Evolutionary conservation across 2,113 vertebrate species (phyloP).

Genomic region (Neolamprologus brichardi): DNA sequence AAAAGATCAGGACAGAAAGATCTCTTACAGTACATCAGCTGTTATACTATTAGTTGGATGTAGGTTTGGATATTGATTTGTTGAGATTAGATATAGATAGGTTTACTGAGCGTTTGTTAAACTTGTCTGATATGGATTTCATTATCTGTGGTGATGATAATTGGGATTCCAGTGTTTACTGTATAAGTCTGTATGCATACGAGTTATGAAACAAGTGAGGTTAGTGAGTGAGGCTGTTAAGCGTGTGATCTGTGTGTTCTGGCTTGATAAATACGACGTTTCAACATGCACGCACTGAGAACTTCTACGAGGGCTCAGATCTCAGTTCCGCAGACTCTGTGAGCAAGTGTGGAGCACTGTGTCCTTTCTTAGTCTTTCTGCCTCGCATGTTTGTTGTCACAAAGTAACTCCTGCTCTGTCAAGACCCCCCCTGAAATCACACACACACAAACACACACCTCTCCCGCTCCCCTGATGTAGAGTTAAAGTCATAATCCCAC

Average conservation of each 20-base stretch:
- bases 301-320: neutral
- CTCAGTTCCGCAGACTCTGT: neutral
- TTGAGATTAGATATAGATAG: neutral
- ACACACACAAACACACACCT: neutral
- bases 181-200: neutral
- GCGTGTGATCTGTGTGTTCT: neutral
- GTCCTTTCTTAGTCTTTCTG: neutral
- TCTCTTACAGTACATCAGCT: neutral
- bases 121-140: neutral
- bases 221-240: neutral
- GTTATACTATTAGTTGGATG: neutral
- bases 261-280: neutral
- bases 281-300: neutral
- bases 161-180: neutral
- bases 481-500: conserved; percentile 39
- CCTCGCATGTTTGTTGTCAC: conserved; percentile 7
- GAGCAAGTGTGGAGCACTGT: neutral
- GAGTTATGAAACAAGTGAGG: neutral
- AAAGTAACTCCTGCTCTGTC: conserved; percentile 18
- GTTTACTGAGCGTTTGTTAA: rapidly evolving
- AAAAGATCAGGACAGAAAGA: neutral
- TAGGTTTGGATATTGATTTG: neutral
- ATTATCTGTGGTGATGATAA: neutral
- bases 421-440: neutral
- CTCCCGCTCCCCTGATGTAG: conserved; percentile 20